A percentile compares a stretch with the other conserved stretches of the same genome.
Conservation (phyloP, 2,797 vertebrate species). For the Pogoniulus pusillus region DNA sequence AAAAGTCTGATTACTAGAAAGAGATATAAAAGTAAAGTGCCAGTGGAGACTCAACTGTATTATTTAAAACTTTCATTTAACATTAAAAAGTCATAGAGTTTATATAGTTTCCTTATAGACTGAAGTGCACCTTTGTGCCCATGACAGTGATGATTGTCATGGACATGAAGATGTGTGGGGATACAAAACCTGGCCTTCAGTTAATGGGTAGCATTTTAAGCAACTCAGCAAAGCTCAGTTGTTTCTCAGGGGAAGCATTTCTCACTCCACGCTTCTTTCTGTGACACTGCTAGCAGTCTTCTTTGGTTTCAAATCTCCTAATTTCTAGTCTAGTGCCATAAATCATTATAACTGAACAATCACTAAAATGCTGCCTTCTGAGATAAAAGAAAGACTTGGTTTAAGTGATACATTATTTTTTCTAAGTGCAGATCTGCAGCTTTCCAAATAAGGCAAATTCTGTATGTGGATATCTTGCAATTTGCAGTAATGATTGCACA, state of each 20-base stretch:
- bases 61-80: not conserved
- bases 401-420: not conserved
- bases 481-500: not conserved
- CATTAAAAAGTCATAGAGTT: not conserved
- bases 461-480: not conserved
- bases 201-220: not conserved
- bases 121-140: not conserved
- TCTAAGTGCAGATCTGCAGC: not conserved
- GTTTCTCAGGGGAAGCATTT: not conserved
- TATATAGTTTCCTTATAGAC: not conserved
- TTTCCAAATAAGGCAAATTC: not conserved
- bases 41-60: not conserved
- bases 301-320: not conserved
- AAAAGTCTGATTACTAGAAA: not conserved
- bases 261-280: not conserved
- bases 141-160: not conserved
- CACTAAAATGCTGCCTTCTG: not conserved
- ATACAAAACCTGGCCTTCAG: not conserved
- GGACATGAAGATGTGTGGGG: no score
- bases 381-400: not conserved
- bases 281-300: not conserved
- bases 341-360: not conserved
- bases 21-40: slow-evolving; percentile 32
- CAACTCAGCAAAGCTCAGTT: not conserved
- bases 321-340: not conserved